Percentiles rank a stretch among this genome's conserved stretches.
Conservation (phyloP, 2,113 vertebrate species). For the Nipponia nippon region DNA sequence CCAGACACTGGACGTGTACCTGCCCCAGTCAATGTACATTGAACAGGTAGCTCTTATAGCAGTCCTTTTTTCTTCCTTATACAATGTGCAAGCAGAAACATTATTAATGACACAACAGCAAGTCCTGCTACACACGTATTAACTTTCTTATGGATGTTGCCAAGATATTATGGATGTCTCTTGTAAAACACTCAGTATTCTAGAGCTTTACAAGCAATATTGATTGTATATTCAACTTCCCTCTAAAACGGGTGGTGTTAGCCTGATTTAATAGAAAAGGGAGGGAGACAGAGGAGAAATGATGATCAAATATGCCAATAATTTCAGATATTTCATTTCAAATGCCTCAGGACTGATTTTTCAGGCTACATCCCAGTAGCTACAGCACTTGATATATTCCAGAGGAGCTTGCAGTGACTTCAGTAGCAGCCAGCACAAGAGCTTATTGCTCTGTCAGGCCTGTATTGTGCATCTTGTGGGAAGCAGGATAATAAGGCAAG, state of each 20-base stretch:
- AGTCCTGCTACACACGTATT: neutral
- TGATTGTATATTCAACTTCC: neutral
- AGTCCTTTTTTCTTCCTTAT: neutral
- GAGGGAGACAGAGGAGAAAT: neutral
- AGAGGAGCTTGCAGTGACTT: neutral
- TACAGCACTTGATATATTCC: neutral
- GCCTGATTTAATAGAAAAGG: neutral
- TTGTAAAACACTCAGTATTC: neutral
- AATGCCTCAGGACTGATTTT: neutral
- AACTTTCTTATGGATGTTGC: neutral
- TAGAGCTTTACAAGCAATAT: neutral
- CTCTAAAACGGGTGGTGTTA: neutral
- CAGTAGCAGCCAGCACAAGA: neutral
- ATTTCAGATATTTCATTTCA: neutral
- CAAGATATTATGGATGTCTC: neutral
- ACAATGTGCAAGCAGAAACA: neutral
- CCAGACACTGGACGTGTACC: rapidly evolving
- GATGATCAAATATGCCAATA: neutral
- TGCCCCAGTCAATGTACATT: rapidly evolving
- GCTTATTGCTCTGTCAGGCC: neutral
- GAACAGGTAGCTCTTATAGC: neutral
- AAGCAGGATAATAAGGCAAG: neutral
- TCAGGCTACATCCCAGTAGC: neutral
- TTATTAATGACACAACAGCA: neutral
- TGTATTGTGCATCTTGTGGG: rapidly evolving